Base-by-base conservation (phyloP, 2,797 vertebrate genomes). In the Pteronotus mesoamericanus region DNA sequence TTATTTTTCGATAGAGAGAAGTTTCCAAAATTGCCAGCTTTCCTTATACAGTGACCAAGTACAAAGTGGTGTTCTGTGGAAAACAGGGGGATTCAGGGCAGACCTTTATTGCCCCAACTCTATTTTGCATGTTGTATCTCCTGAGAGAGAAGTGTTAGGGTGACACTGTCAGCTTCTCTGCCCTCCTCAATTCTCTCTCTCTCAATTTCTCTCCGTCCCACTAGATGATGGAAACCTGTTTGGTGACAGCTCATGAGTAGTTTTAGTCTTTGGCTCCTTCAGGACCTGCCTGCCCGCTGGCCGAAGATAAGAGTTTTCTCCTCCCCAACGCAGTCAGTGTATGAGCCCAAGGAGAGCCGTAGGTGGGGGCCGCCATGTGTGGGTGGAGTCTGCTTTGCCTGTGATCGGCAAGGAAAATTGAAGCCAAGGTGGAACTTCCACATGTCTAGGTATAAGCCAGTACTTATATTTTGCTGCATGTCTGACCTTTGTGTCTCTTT, bases 371-470 rank as follows among this genome's bases (percentile, higher is more conserved):
- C 9, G 21, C 22, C 22, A 14, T 37, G 44, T 55, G 11, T n/a
- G 19, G 48, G 34, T 26, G n/a, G 74, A 26, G 48, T 75, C 39
- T 69, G 21, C 12, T 68, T 64, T 57, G 19, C 14, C 53, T 86
- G 0, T 37, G 11, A 55, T 9, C 8, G 7, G 11, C 4, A 0
- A 87, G 12, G 6, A 2, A 74, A 21, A 6, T 66, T 57, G 57
- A 64, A 48, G 53, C 89, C 14, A 39, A 46, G 26, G 16, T 79
- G 37, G 85, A 71, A 77, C 15, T 48, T 75, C n/a, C 18, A 32
- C 2, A 55, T 15, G 3, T 39, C n/a, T 26, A 21, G 7, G 9
- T 48, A 42, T 9, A 53, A 78, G 6, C 18, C 14, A 55, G 26
- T 10, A 61, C 24, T 59, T 69, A 9, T 34, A n/a, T 61, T 55